Base-by-base conservation (phyloP, 2,113 vertebrate genomes). In the Megaceryle maxima region DNA sequence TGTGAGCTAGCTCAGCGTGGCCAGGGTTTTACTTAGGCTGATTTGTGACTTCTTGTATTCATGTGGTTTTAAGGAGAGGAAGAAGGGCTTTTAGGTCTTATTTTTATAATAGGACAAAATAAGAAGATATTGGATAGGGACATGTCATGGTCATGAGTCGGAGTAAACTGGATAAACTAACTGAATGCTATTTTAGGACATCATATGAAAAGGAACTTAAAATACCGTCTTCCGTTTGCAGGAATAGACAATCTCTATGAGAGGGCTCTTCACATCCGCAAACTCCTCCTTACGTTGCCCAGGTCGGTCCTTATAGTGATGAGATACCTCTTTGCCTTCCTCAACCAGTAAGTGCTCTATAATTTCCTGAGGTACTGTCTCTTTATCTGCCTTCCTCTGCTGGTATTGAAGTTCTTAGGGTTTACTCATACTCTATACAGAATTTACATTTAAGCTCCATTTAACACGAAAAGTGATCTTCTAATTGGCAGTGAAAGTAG, bases 281-380 rank as follows among this genome's bases (percentile, higher is more conserved):
- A 99, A 98, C 98, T 99, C 93, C 98, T 99, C 87, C 97, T 99
- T 87, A 99, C 99, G 82, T 97, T 99, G 96, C 99, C 99, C 93
- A 98, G 99, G 96, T 99, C 99, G 24, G 99, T 99, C 90, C 99
- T 99, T 43, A 98, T 99, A 70, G 99, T 99, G 97, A 99, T 99
- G 99, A 98, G 99, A 96, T 99, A 99, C 98, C 99, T 99, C 93
- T 99, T 99, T 59, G 98, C 99, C 96, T 99, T 99, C 98, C 99
- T 99, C 90, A 99, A 99, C 97, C 99, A 99, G 99, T 99, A 98
- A 99, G 99, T 99, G 94, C 86, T 66, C 70, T 56, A 10, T 64
- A 29, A 7, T 56, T 85, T 29, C 44, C 60, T 53, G 22, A 28
- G 68, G 57, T 41, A 16, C 41, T 48, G 25, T 26, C 62, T 43